Conservation (phyloP, 2,113 vertebrate species). For the Stigmatopora argus region DNA sequence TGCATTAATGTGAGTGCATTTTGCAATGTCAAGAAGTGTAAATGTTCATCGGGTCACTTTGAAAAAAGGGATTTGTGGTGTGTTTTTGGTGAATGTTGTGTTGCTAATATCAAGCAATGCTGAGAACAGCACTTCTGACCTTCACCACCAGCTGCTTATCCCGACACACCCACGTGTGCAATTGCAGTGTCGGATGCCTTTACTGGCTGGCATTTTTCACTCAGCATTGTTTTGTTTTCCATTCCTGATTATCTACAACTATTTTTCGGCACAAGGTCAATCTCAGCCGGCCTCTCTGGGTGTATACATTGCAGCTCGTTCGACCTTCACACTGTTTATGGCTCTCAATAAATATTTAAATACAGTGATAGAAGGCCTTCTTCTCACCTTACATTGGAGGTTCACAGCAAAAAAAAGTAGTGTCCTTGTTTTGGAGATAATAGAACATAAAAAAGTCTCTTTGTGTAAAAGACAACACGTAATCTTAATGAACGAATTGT, state of each 20-base stretch:
- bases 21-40: conserved; percentile 45
- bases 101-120: conserved; percentile 56
- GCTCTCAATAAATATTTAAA: conserved; percentile 57
- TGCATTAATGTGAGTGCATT: conserved; percentile 30
- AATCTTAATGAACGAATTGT: conserved; percentile 11
- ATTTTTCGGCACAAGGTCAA: conserved; percentile 43
- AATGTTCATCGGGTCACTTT: conserved; percentile 43
- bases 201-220: conserved; percentile 25
- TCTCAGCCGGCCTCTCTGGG: conserved; percentile 37
- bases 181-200: conserved; percentile 30
- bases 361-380: conserved; percentile 28
- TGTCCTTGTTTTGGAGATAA: conserved; percentile 1
- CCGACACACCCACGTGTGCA: conserved; percentile 16
- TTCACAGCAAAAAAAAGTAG: conserved; percentile 20
- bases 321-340: conserved; percentile 54
- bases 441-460: conserved; percentile 1
- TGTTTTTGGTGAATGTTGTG: conserved; percentile 35
- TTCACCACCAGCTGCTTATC: conserved; percentile 62
- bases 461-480: conserved; percentile 8
- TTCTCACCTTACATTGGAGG: conserved; percentile 21
- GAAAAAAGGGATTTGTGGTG: conserved; percentile 17
- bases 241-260: conserved; percentile 34
- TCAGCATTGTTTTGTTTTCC: conserved; percentile 27
- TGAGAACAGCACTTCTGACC: conserved; percentile 63
- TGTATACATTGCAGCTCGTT: conserved; percentile 36